Conservation (phyloP, 2,113 vertebrate genomes). For the Eleginops maclovinus region DNA sequence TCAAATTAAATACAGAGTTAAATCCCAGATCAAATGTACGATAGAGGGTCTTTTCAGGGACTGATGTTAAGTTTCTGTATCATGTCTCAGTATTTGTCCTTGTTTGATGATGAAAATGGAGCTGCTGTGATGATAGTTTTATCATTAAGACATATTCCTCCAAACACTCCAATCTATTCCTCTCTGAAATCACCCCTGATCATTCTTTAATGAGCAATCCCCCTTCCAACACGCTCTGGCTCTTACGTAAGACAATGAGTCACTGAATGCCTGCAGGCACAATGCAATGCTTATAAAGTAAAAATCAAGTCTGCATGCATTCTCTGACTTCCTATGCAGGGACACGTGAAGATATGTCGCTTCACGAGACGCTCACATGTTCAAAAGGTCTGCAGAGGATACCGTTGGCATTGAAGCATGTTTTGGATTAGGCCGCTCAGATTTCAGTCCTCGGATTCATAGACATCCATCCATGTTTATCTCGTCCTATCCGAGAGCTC, state of each 20-base stretch:
- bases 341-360: constrained; percentile 45
- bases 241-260: constrained; percentile 77
- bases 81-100: no score
- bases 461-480: constrained; percentile 43
- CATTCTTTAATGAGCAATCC: constrained; percentile 75
- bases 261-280: constrained; percentile 71
- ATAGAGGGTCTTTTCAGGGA: no score
- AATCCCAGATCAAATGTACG: no score
- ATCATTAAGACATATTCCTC: constrained; percentile 40
- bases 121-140: no score
- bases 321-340: constrained; percentile 36
- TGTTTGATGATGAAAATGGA: no score
- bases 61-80: no score
- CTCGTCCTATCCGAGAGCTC: constrained; percentile 21
- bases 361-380: constrained; percentile 49
- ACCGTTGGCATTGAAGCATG: constrained; percentile 13
- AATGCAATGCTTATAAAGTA: constrained; percentile 76
- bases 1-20: no score
- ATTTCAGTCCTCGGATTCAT: constrained; percentile 56
- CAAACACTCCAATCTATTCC: constrained; percentile 38
- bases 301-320: constrained; percentile 70
- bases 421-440: constrained; percentile 57
- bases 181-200: constrained; percentile 66
- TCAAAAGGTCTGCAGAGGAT: constrained; percentile 27
- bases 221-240: constrained; percentile 50